These are phyloP conservation scores for Palythoa grandis DNA, from an alignment of 92 coral and sea anemone genomes.

Conservation along the genomic window DNA sequence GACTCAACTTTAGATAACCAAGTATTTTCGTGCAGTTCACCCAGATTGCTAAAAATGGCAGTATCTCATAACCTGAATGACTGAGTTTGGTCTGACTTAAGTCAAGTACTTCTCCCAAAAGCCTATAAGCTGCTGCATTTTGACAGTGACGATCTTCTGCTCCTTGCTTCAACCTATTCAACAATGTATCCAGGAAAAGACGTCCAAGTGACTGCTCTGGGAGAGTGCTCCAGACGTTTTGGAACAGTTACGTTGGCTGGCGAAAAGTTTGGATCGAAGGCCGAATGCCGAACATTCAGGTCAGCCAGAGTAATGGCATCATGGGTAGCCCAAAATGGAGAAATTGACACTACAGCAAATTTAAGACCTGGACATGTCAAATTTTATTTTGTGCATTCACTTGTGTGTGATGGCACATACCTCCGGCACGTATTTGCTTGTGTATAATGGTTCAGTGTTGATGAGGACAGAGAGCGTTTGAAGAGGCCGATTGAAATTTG, in stretches of 20 bases:
- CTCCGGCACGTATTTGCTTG: background rate
- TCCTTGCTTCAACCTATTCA: background rate
- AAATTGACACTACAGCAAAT: background rate
- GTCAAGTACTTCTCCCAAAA: conserved; percentile 13
- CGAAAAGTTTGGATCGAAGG: background rate
- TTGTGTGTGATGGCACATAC: background rate
- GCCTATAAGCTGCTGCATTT: conserved; percentile 14
- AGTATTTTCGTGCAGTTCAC: background rate
- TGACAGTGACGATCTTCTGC: background rate
- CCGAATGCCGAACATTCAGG: background rate
- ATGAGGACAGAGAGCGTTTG: background rate
- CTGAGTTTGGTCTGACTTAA: conserved; percentile 22
- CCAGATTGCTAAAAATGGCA: conserved; percentile 24
- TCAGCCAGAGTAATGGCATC: background rate
- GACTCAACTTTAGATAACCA: conserved; percentile 16
- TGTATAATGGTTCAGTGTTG: background rate
- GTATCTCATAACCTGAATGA: background rate
- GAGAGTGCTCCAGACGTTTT: background rate
- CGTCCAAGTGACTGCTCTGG: background rate
- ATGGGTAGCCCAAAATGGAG: background rate
- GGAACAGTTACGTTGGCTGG: background rate
- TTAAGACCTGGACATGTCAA: background rate
- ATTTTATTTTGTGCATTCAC: background rate
- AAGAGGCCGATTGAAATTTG: background rate
- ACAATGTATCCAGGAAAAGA: background rate